These are phyloP conservation scores for Diorhabda carinulata DNA, from an alignment of 1,140 invertebrate species.

Conservation along the genomic window DNA sequence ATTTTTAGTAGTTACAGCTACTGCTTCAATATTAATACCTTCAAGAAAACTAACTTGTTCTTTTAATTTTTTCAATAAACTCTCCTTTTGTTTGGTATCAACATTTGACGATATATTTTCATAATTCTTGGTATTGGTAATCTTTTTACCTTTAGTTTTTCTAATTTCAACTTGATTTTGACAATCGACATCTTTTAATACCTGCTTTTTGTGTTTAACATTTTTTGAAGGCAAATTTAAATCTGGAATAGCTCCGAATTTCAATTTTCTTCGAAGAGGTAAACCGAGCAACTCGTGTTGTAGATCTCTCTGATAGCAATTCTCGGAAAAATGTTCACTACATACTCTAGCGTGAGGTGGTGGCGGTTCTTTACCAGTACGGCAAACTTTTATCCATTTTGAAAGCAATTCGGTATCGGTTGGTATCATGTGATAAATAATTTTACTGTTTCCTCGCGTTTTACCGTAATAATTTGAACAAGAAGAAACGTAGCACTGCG, in stretches of 20 bases:
- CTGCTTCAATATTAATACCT: too few relatives aligned
- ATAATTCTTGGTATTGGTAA: too few relatives aligned
- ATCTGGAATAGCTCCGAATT: constrained; percentile 52
- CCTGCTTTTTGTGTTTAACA: constrained; percentile 10
- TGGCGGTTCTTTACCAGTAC: constrained; percentile 28
- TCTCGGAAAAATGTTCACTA: constrained; percentile 53
- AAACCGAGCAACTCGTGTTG: constrained; percentile 54
- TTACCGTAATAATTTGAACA: constrained; percentile 55
- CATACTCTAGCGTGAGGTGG: constrained; percentile 53
- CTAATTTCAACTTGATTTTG: neutral
- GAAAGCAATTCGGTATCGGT: constrained; percentile 49
- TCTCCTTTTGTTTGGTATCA: too few relatives aligned
- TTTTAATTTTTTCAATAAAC: too few relatives aligned
- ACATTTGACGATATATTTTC: too few relatives aligned
- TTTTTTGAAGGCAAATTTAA: constrained; percentile 47
- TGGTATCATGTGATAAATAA: constrained; percentile 56
- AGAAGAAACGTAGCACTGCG: constrained; percentile 54
- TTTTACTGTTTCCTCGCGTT: constrained; percentile 48
- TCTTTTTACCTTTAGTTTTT: too few relatives aligned
- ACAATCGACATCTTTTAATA: neutral
- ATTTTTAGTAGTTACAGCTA: too few relatives aligned
- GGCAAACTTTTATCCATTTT: constrained; percentile 49
- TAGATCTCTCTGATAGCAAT: constrained; percentile 54
- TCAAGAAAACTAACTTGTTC: too few relatives aligned
- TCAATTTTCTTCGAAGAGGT: constrained; percentile 51